Evolutionary conservation across 1,140 invertebrate species (phyloP).

Genomic region (Aphelinus certus): DNA sequence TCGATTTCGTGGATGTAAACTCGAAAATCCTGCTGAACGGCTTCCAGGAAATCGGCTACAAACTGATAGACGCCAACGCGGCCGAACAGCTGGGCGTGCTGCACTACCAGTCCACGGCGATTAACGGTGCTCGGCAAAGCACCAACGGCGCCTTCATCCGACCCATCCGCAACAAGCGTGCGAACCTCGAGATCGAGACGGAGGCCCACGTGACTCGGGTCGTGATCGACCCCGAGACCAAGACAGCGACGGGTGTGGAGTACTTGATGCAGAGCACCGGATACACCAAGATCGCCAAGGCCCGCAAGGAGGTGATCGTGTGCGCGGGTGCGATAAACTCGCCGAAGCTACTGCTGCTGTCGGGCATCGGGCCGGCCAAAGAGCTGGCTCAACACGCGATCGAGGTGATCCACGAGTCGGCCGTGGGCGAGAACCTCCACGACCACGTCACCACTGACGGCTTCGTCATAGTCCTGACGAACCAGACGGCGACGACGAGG

Average conservation of each 20-base stretch:
- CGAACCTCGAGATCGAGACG: constrained; percentile 77
- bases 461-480: constrained; percentile 64
- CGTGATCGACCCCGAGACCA: constrained; percentile 76
- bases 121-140: constrained; percentile 74
- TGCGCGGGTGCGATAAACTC: constrained; percentile 70
- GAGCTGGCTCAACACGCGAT: constrained; percentile 66
- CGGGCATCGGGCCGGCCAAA: constrained; percentile 69
- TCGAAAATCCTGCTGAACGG: constrained; percentile 67
- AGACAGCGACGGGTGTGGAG: constrained; percentile 76
- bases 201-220: constrained; percentile 77
- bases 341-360: constrained; percentile 69
- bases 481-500: constrained; percentile 64
- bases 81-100: constrained; percentile 69
- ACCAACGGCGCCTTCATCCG: constrained; percentile 78
- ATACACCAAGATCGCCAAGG: constrained; percentile 61
- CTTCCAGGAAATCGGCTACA: constrained; percentile 70
- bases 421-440: constrained; percentile 78
- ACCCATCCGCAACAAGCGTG: constrained; percentile 73
- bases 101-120: constrained; percentile 69
- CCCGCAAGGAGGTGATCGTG: constrained; percentile 75
- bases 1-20: constrained; percentile 70
- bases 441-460: constrained; percentile 72
- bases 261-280: constrained; percentile 63
- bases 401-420: constrained; percentile 66
- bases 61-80: constrained; percentile 68